A percentile compares a stretch with the other conserved stretches of the same genome.
Evolutionary conservation across 2,113 vertebrate species (phyloP).

Genomic region (Rhagologus leucostigma): DNA sequence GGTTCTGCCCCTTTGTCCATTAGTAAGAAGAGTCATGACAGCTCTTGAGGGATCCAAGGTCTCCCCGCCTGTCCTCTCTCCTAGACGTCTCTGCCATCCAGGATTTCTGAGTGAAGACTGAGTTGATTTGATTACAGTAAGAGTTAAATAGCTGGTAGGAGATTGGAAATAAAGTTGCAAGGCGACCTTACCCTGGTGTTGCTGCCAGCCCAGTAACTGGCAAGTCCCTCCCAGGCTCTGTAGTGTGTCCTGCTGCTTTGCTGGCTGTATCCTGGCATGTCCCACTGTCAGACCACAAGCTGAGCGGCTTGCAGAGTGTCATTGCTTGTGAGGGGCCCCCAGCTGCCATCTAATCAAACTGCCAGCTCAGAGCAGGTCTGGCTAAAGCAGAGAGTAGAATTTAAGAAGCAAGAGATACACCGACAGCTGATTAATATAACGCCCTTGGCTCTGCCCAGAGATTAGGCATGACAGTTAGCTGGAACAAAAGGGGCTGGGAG

Average conservation of each 20-base stretch:
- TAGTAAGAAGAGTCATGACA: rapidly evolving
- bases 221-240: background rate
- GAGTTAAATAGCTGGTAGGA: background rate
- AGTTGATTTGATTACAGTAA: background rate
- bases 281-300: rapidly evolving
- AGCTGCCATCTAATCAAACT: background rate
- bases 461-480: background rate
- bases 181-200: rapidly evolving
- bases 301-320: background rate
- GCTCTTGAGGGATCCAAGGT: background rate
- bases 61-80: background rate
- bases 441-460: background rate
- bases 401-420: background rate
- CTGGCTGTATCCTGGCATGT: background rate
- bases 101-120: background rate
- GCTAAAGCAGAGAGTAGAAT: background rate
- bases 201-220: background rate
- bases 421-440: background rate
- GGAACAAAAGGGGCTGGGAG: background rate
- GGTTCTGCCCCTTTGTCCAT: background rate
- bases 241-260: background rate
- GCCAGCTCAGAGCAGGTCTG: background rate
- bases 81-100: background rate
- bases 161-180: background rate
- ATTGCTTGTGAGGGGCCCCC: background rate